phyloP scores from a whole-genome alignment of 2,888 invertebrate genomes.

The Chaetogeoica ovagalla region DNA sequence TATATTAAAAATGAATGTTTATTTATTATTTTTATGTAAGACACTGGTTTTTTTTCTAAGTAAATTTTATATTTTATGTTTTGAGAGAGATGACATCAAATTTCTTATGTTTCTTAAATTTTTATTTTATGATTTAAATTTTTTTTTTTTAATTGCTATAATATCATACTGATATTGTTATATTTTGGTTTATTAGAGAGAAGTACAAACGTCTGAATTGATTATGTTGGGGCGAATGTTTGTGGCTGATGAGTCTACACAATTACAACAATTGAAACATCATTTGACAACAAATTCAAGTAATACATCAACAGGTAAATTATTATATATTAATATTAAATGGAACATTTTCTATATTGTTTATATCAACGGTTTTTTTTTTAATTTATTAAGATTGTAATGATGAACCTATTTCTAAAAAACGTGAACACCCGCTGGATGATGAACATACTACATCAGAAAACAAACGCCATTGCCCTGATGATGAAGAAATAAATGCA shows the following conservation, averaged over 20 bases:
- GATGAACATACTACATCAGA: constrained; percentile 39
- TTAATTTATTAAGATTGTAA: constrained; percentile 15
- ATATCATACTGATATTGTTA: neutral
- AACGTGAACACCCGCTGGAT: constrained; percentile 49
- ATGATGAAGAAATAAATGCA: constrained; percentile 71
- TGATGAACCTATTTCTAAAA: constrained; percentile 42
- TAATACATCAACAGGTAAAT: constrained; percentile 54
- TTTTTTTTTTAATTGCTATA: neutral
- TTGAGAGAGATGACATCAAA: too few relatives aligned
- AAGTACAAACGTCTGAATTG: constrained; percentile 73
- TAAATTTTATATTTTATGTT: too few relatives aligned
- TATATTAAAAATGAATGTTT: constrained; percentile 6
- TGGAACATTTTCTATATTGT: neutral
- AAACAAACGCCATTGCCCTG: constrained; percentile 55
- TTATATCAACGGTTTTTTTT: neutral
- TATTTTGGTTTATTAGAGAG: constrained; percentile 63
- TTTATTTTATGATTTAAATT: neutral
- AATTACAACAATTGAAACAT: constrained; percentile 66
- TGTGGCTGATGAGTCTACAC: constrained; percentile 71
- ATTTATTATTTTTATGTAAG: neutral
- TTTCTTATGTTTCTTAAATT: too few relatives aligned
- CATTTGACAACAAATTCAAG: constrained; percentile 58
- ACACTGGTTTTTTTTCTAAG: too few relatives aligned
- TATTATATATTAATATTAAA: neutral
- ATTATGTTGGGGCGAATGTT: constrained; percentile 77